Evolutionary conservation across 2,113 vertebrate genomes (phyloP), one percentile per base, ranked within the genome.

Genomic region (Lagopus muta): DNA sequence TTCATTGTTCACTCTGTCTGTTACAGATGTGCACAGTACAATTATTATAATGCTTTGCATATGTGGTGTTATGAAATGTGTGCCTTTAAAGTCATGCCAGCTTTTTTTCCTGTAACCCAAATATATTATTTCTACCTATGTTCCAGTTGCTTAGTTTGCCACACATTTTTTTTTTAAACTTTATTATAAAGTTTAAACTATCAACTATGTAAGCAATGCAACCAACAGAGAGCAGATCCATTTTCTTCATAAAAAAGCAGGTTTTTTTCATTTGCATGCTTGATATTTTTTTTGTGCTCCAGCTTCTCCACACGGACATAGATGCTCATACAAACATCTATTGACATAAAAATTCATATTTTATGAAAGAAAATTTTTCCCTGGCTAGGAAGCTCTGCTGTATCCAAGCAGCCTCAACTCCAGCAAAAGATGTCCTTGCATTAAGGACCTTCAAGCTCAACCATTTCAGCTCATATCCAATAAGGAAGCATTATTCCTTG

Each of bases 21-120:
- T 97, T 98, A 97, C 93, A 89, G 95, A 98, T 98, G 97, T 97
- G 96, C 92, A 92, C 92, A 89, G 94, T 85, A 66, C 93, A 97
- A 97, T 97, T 98, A 97, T 75, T 97, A 61, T 98, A 98, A 98
- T 98, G 96, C 45, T 97, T 98, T 98, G 92, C 98, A 98, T 88
- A 97, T 98, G 97, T 97, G 90, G 93, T 96, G 89, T 97, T 97
- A 97, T 96, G 95, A 97, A 98, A 97, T 94, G 65, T 86, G 54
- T 86, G 75, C 86, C 97, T 98, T 98, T 98, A 94, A 98, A 97
- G 96, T 88, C 45, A 67, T 96, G 98, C 97, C 98, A 98, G 87
- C 81, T 79, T 91, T 73, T 69, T 94, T 84, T 62, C 77, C 92
- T 95, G 90, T 90, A 97, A 96, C 86, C 83, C 85, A 97, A 96